Conservation (phyloP, 2,888 invertebrate species). For the Gerris lacustris region DNA sequence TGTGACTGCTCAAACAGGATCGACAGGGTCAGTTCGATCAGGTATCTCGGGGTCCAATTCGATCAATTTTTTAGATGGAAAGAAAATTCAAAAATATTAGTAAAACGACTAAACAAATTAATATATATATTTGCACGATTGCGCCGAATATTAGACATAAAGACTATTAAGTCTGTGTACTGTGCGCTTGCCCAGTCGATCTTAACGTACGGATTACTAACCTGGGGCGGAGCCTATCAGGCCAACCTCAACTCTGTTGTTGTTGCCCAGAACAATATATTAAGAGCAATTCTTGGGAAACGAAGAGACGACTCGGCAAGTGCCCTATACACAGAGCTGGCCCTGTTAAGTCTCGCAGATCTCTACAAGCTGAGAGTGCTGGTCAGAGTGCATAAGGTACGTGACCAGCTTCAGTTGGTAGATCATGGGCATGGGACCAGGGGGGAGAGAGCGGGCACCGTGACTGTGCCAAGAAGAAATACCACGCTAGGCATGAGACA, state of each 20-base stretch:
- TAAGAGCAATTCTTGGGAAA: background rate
- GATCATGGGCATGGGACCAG: background rate
- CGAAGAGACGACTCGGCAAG: background rate
- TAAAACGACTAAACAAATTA: no score
- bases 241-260: background rate
- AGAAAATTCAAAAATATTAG: background rate
- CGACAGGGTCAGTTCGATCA: background rate
- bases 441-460: background rate
- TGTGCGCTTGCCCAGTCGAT: background rate
- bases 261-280: background rate
- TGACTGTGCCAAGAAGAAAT: background rate
- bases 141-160: background rate
- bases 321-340: background rate
- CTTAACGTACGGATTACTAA: background rate
- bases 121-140: background rate
- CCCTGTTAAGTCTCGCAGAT: background rate
- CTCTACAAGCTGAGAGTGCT: background rate
- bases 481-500: background rate
- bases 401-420: background rate
- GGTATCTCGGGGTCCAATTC: background rate
- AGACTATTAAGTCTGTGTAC: background rate
- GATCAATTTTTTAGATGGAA: background rate
- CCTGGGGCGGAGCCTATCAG: background rate
- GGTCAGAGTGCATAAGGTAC: background rate
- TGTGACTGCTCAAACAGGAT: background rate